Evolutionary conservation across 2,888 invertebrate genomes (phyloP).

Genomic region (Agriopis leucophaearia): DNA sequence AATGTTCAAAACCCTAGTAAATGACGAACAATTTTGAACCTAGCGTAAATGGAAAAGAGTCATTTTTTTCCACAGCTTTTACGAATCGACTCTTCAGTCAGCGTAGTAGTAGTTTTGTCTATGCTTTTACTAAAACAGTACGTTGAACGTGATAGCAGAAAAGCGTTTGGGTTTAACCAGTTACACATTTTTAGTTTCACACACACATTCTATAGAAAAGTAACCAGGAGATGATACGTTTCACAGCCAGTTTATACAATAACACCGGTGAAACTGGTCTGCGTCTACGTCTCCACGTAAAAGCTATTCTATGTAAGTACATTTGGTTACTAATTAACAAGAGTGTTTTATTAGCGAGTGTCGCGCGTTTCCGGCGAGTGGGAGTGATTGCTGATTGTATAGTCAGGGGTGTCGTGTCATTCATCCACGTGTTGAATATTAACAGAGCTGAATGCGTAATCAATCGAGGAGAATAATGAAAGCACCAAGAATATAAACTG

Average conservation of each 20-base stretch:
- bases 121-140: no score
- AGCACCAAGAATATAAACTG: not conserved
- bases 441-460: conserved; percentile 11
- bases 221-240: not conserved
- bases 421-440: conserved; percentile 19
- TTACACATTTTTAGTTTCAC: no score
- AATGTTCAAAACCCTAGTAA: no score
- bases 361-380: conserved; percentile 23
- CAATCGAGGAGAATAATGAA: conserved; percentile 6
- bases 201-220: not conserved
- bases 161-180: no score
- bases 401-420: conserved; percentile 22
- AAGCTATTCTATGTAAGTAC: conserved; percentile 19
- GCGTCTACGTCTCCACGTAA: not conserved
- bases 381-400: conserved; percentile 30
- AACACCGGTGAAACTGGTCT: not conserved
- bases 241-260: not conserved
- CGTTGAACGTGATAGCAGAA: no score
- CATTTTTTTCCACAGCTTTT: no score
- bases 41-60: no score
- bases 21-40: no score
- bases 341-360: conserved; percentile 17
- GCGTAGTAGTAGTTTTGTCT: no score
- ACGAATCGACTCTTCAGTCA: no score
- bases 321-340: conserved; percentile 20